These are phyloP conservation scores for Folsomia candida DNA, from an alignment of 2,888 invertebrate genomes.

Conservation along the genomic window DNA sequence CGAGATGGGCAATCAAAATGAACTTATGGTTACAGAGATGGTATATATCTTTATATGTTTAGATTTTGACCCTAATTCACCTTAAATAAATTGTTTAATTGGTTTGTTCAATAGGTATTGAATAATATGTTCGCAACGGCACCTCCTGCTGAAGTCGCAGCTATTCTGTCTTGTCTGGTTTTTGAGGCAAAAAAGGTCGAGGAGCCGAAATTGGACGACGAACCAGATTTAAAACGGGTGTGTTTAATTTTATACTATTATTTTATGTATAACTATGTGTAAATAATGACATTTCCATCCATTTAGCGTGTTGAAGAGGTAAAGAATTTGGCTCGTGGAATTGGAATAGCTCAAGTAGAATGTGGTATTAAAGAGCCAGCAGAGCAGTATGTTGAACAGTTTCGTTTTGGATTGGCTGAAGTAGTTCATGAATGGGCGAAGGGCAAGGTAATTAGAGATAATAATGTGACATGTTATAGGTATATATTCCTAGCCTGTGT, in stretches of 20 bases:
- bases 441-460: conserved; percentile 64
- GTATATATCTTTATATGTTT: conserved; percentile 56
- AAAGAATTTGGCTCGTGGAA: conserved; percentile 65
- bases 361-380: conserved; percentile 60
- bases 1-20: conserved; percentile 78
- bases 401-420: conserved; percentile 87
- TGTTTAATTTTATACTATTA: conserved; percentile 8
- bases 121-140: conserved; percentile 83
- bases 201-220: conserved; percentile 62
- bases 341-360: conserved; percentile 66
- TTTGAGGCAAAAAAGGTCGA: conserved; percentile 77
- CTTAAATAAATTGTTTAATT: too few species aligned
- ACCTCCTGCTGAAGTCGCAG: conserved; percentile 87
- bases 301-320: conserved; percentile 69
- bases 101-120: conserved; percentile 55
- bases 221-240: conserved; percentile 60
- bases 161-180: conserved; percentile 85
- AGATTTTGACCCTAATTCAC: too few species aligned
- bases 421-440: conserved; percentile 96
- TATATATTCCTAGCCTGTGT: neutral
- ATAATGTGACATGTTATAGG: conserved; percentile 1
- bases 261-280: neutral
- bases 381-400: conserved; percentile 61
- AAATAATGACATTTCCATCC: conserved; percentile 18
- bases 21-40: conserved; percentile 89